Evolutionary conservation across 2,888 invertebrate species (phyloP).

Genomic region (Agriotes lineatus): DNA sequence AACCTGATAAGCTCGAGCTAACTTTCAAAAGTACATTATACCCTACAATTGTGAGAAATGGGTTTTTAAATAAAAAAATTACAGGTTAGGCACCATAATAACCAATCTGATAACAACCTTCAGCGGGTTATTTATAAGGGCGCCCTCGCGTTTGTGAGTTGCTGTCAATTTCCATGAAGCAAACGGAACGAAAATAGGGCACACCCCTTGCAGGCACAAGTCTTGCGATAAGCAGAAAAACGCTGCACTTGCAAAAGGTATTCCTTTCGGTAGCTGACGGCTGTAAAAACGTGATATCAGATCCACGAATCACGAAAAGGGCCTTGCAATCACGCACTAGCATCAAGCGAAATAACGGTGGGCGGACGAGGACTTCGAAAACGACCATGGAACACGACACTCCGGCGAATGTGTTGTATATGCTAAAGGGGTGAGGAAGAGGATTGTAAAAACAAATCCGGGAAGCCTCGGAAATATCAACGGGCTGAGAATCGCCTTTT

Average conservation of each 20-base stretch:
- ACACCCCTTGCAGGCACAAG: not conserved
- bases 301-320: conserved; percentile 56
- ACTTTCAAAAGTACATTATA: no score
- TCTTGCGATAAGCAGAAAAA: conserved; percentile 46
- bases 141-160: not conserved
- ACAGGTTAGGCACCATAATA: no score
- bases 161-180: not conserved
- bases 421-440: not conserved
- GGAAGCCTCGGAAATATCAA: not conserved
- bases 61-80: no score
- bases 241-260: conserved; percentile 46
- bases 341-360: conserved; percentile 45
- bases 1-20: no score
- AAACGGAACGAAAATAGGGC: not conserved
- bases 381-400: conserved; percentile 49
- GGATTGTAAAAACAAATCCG: not conserved
- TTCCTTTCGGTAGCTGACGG: conserved; percentile 50
- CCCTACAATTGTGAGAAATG: no score
- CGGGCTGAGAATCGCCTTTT: conserved; percentile 3
- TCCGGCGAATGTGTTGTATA: conserved; percentile 5
- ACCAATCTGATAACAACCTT: no score
- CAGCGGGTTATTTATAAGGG: no score
- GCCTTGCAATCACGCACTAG: conserved; percentile 52
- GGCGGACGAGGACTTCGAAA: conserved; percentile 46
- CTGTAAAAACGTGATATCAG: conserved; percentile 53